These are phyloP conservation scores for Apus apus DNA, from an alignment of 2,113 vertebrate genomes.

Conservation along the genomic window DNA sequence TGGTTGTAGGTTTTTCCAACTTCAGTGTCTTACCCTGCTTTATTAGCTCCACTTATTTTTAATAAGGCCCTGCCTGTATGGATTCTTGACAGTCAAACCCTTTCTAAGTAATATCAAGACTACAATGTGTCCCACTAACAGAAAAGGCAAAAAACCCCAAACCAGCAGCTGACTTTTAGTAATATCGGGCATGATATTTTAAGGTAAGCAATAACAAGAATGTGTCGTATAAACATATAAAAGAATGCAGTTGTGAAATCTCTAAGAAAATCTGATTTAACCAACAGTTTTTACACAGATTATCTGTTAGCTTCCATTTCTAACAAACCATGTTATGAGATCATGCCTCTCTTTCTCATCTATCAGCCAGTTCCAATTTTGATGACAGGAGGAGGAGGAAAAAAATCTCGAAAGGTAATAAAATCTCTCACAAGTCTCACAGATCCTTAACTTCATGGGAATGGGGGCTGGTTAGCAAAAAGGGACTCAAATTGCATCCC, in stretches of 20 bases:
- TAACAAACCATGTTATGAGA: slow-evolving; percentile 50
- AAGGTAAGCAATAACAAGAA: slow-evolving; percentile 26
- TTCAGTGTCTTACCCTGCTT: not conserved
- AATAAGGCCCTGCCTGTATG: not conserved
- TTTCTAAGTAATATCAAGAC: not conserved
- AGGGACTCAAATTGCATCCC: not conserved
- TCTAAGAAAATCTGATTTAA: slow-evolving; percentile 44
- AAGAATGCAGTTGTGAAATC: slow-evolving; percentile 17
- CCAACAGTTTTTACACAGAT: slow-evolving; percentile 44
- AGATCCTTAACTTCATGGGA: not conserved
- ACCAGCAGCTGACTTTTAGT: not conserved
- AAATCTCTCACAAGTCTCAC: slow-evolving; percentile 28
- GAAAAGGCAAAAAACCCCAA: not conserved
- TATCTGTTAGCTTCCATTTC: slow-evolving; percentile 42
- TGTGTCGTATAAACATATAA: not conserved
- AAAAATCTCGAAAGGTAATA: slow-evolving; percentile 1
- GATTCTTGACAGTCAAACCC: not conserved
- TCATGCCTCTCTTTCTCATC: slow-evolving; percentile 18
- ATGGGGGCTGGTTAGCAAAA: not conserved
- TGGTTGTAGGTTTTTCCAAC: not conserved
- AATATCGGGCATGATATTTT: not conserved
- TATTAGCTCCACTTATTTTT: not conserved
- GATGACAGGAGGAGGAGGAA: slow-evolving; percentile 45
- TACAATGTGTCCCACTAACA: not conserved
- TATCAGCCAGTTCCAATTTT: slow-evolving; percentile 51